phyloP scores from a whole-genome alignment of 1,140 invertebrate genomes.

The Trachelipus rathkii region DNA sequence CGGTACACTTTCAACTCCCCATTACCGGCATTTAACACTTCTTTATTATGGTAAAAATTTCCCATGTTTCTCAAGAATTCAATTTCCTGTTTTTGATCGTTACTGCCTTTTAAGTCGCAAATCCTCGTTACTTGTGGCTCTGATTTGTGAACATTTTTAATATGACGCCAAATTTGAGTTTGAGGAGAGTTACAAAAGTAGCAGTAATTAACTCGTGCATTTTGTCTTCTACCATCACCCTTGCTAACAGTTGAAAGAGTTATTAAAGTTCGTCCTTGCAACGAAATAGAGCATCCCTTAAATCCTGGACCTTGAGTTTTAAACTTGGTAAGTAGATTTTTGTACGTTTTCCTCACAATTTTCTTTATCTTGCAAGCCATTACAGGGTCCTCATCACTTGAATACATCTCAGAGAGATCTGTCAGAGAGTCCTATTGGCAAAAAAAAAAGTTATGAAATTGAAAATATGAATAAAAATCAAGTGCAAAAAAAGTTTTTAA shows the following conservation, averaged over 20 bases:
- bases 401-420: neutral
- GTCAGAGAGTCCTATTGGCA: neutral
- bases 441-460: neutral
- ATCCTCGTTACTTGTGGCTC: neutral
- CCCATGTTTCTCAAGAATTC: neutral
- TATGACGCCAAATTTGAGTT: slow-evolving; percentile 4
- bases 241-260: neutral
- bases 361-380: neutral
- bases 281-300: neutral
- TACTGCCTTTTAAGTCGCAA: neutral
- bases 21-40: neutral
- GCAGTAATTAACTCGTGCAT: neutral
- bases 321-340: neutral
- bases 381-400: neutral
- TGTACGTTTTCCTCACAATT: slow-evolving; percentile 1
- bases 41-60: neutral
- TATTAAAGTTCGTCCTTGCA: neutral
- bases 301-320: neutral
- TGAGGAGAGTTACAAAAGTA: neutral
- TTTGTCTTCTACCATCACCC: neutral
- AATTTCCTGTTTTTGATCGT: neutral
- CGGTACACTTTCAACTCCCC: neutral
- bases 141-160: slow-evolving; percentile 6
- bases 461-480: too few species aligned
- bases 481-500: too few species aligned